These are phyloP conservation scores for Tanypteryx hageni DNA, from an alignment of 2,888 invertebrate genomes.

Conservation along the genomic window DNA sequence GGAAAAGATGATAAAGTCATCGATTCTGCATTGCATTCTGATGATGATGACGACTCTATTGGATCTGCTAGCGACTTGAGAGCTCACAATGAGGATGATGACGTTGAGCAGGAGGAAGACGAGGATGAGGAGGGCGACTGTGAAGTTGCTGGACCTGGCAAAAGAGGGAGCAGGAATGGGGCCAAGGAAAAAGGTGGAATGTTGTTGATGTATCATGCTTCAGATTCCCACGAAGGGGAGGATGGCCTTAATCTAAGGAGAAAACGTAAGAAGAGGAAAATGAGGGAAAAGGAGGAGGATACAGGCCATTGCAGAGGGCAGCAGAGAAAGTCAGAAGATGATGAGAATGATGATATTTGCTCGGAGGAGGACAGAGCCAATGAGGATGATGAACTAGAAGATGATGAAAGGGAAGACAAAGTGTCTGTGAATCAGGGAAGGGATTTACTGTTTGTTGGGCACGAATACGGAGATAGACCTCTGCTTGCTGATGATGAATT, in stretches of 20 bases:
- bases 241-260: conserved; percentile 78
- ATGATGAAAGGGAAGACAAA: conserved; percentile 72
- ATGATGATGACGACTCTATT: conserved; percentile 81
- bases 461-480: conserved; percentile 86
- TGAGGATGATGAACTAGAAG: conserved; percentile 60
- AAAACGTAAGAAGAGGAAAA: conserved; percentile 63
- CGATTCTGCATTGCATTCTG: neutral
- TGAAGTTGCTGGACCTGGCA: conserved; percentile 72
- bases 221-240: conserved; percentile 85
- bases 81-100: conserved; percentile 76
- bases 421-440: conserved; percentile 32
- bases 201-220: conserved; percentile 82
- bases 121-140: conserved; percentile 70
- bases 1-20: conserved; percentile 38
- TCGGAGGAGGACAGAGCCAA: conserved; percentile 67
- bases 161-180: conserved; percentile 74
- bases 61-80: conserved; percentile 85
- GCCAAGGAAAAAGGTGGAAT: conserved; percentile 77
- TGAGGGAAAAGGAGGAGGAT: conserved; percentile 65
- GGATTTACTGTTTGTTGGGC: conserved; percentile 82
- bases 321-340: conserved; percentile 73
- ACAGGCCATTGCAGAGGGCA: conserved; percentile 80
- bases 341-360: conserved; percentile 70
- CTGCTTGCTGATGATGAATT: conserved; percentile 86
- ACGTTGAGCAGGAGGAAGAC: conserved; percentile 74